Conservation (phyloP, 2,797 vertebrate genomes). For the Tenualosa thibaudeaui region DNA sequence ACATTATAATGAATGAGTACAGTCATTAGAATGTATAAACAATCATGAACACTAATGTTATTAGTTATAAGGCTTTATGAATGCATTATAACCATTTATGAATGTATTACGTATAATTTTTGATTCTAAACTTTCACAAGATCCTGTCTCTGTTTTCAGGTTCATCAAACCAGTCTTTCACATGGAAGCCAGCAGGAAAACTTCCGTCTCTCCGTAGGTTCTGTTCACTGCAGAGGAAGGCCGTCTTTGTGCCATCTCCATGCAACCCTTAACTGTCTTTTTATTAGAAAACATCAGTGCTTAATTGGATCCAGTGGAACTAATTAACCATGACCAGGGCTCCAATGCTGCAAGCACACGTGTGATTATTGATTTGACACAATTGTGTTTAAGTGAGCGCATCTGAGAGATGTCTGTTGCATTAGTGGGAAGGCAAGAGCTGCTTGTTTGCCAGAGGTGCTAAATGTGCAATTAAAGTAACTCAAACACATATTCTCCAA, state of each 20-base stretch:
- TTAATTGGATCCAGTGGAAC: constrained; percentile 56
- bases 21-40: too few relatives aligned
- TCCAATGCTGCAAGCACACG: constrained; percentile 31
- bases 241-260: background rate
- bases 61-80: too few relatives aligned
- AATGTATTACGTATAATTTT: too few relatives aligned
- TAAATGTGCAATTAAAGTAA: constrained; percentile 5
- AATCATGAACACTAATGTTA: too few relatives aligned
- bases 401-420: constrained; percentile 21
- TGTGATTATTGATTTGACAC: constrained; percentile 51
- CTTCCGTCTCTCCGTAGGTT: background rate
- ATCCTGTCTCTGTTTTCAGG: background rate
- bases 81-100: too few relatives aligned
- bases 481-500: background rate
- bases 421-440: background rate
- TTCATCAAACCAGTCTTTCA: background rate
- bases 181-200: background rate
- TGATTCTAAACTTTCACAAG: background rate
- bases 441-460: background rate
- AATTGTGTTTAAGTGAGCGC: constrained; percentile 43
- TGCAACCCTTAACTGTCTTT: constrained; percentile 15
- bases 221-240: background rate
- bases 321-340: constrained; percentile 51
- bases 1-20: too few relatives aligned
- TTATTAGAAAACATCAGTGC: constrained; percentile 37